phyloP scores from a whole-genome alignment of 2,797 vertebrate genomes.

The Sardinella longiceps region DNA sequence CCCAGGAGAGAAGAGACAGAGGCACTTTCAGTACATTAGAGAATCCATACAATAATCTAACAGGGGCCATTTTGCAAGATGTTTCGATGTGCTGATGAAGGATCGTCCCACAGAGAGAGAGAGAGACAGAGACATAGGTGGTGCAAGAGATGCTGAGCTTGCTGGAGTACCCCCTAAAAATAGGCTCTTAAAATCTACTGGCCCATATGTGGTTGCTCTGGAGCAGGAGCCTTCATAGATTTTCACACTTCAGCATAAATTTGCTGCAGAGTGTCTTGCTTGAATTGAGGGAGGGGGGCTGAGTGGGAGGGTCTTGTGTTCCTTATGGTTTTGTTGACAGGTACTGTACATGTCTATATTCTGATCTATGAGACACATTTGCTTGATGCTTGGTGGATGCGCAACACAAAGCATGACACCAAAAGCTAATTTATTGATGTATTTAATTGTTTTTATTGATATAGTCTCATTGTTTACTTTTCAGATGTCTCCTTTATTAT shows the following conservation, averaged over 20 bases:
- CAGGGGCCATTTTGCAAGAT: not conserved
- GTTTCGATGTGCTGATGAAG: not conserved
- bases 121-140: too few species aligned
- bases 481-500: not conserved
- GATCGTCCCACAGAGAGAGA: not conserved
- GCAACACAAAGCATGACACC: not conserved
- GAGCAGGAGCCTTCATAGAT: not conserved
- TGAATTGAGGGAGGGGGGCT: not conserved
- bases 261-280: not conserved
- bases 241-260: conserved; percentile 16
- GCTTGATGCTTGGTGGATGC: not conserved
- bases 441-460: not conserved
- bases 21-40: not conserved
- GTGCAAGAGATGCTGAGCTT: not conserved
- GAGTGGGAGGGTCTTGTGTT: not conserved
- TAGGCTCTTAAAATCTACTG: not conserved
- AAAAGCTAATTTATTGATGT: not conserved
- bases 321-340: not conserved
- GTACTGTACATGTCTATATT: too few species aligned
- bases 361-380: not conserved
- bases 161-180: conserved; percentile 1
- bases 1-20: not conserved
- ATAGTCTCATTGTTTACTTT: not conserved
- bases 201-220: not conserved
- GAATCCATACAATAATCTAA: not conserved